These are phyloP conservation scores for Proctacanthus coquilletti DNA, from an alignment of 1,140 invertebrate genomes.

Conservation along the genomic window DNA sequence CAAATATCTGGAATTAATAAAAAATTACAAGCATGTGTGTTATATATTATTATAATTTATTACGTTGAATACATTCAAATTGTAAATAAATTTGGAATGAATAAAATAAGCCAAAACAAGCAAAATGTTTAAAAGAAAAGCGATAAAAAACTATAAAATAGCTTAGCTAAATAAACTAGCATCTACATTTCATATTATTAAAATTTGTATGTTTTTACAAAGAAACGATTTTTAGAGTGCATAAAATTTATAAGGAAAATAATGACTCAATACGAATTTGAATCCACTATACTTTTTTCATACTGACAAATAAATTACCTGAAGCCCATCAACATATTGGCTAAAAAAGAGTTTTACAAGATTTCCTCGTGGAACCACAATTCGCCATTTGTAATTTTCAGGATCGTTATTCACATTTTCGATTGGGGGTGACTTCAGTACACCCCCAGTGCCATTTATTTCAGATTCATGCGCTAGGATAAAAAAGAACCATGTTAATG, in stretches of 20 bases:
- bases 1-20: conserved; percentile 33
- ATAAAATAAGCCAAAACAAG: too few relatives aligned
- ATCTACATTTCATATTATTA: too few relatives aligned
- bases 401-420: conserved; percentile 7
- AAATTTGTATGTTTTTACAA: too few relatives aligned
- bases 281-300: neutral
- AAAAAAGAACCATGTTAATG: neutral
- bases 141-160: too few relatives aligned
- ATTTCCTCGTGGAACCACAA: conserved; percentile 9
- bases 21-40: too few relatives aligned
- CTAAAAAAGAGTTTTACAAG: conserved; percentile 12
- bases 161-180: too few relatives aligned
- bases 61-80: too few relatives aligned
- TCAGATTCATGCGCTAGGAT: conserved; percentile 16
- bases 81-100: too few relatives aligned
- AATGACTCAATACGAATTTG: neutral
- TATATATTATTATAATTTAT: too few relatives aligned
- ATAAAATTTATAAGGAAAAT: too few relatives aligned
- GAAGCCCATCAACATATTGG: conserved; percentile 16
- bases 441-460: conserved; percentile 34
- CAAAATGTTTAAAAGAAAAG: too few relatives aligned
- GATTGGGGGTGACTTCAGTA: conserved; percentile 53
- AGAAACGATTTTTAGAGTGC: too few relatives aligned
- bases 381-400: conserved; percentile 18
- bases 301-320: conserved; percentile 9